phyloP scores from a whole-genome alignment of 2,888 invertebrate species.

The Ernsta delagoae region DNA sequence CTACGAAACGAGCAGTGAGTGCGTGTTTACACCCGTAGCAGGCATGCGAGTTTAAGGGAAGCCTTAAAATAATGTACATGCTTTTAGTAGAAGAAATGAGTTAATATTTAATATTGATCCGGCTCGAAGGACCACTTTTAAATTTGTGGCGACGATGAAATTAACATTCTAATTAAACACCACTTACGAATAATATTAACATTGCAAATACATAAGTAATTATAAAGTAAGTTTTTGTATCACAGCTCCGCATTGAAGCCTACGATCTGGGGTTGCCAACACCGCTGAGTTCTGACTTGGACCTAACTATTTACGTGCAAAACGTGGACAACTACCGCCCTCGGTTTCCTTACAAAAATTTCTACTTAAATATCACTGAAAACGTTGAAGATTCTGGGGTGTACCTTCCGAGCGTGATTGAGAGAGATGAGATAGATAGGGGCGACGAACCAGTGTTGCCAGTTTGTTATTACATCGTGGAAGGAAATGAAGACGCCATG shows the following conservation, averaged over 20 bases:
- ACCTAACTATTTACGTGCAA: conserved; percentile 93
- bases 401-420: conserved; percentile 92
- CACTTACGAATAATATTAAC: no score
- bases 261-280: conserved; percentile 95
- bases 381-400: conserved; percentile 85
- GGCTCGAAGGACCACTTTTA: neutral
- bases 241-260: conserved; percentile 94
- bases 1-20: no score
- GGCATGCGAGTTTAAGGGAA: no score
- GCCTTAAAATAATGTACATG: no score
- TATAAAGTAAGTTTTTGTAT: neutral
- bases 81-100: no score
- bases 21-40: no score
- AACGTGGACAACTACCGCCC: conserved; percentile 96
- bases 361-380: conserved; percentile 90
- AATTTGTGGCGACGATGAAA: neutral
- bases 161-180: neutral
- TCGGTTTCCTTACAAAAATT: conserved; percentile 90
- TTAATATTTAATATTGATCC: neutral
- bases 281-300: conserved; percentile 93
- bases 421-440: conserved; percentile 93
- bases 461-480: conserved; percentile 97
- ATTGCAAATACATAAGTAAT: no score
- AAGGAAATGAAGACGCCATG: conserved; percentile 89
- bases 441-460: conserved; percentile 91